Evolutionary conservation across 2,888 invertebrate genomes (phyloP).

Genomic region (Neoascia interrupta): DNA sequence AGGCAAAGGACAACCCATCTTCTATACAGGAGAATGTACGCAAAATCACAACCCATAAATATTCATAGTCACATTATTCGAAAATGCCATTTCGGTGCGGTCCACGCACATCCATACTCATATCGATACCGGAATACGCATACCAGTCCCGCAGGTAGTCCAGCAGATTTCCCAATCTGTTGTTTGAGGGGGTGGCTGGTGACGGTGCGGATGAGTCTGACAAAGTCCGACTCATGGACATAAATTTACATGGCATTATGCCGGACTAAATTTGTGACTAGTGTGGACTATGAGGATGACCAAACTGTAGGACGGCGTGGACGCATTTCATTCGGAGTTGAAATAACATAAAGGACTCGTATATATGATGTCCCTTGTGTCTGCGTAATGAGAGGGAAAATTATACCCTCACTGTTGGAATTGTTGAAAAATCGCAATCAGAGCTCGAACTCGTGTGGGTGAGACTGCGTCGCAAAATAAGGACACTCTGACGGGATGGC

Average conservation of each 20-base stretch:
- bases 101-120: not conserved
- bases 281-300: slow-evolving; percentile 47
- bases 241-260: slow-evolving; percentile 69
- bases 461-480: slow-evolving; percentile 4
- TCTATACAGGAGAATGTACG: slow-evolving; percentile 30
- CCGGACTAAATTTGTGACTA: slow-evolving; percentile 58
- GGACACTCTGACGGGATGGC: slow-evolving; percentile 32
- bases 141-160: slow-evolving; percentile 36
- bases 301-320: too few relatives aligned
- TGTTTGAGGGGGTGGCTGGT: slow-evolving; percentile 51
- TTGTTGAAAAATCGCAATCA: slow-evolving; percentile 54
- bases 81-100: slow-evolving; percentile 65
- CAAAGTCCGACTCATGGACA: slow-evolving; percentile 51
- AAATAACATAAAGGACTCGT: slow-evolving; percentile 14
- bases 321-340: slow-evolving; percentile 8
- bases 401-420: slow-evolving; percentile 20
- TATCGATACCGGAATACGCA: not conserved
- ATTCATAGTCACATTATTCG: slow-evolving; percentile 69
- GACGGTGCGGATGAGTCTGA: too few relatives aligned
- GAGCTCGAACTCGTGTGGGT: slow-evolving; percentile 27
- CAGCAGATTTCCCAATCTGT: slow-evolving; percentile 19
- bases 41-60: slow-evolving; percentile 69
- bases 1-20: slow-evolving; percentile 29
- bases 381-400: slow-evolving; percentile 59
- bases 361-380: not conserved